Conservation (phyloP, 1,140 invertebrate genomes). For the Bradysia coprophila region DNA sequence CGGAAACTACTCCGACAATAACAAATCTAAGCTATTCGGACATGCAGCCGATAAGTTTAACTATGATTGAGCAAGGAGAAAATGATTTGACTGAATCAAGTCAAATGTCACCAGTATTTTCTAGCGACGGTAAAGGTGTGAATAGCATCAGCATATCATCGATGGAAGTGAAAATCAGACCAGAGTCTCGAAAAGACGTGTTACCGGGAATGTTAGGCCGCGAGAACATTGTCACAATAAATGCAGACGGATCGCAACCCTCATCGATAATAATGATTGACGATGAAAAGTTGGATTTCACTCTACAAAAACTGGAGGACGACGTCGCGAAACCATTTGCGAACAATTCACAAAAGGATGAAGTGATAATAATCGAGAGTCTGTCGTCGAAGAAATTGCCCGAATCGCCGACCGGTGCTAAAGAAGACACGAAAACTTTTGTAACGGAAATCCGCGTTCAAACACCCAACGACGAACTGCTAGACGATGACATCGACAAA, state of each 20-base stretch:
- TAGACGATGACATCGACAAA: too few species aligned
- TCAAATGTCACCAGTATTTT: slow-evolving; percentile 4
- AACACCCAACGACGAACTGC: background rate
- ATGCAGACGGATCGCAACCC: slow-evolving; percentile 16
- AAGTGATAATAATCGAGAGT: background rate
- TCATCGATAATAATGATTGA: slow-evolving; percentile 12
- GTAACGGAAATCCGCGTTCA: background rate
- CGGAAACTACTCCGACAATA: background rate
- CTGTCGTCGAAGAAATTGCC: slow-evolving; percentile 1
- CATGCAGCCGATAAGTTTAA: slow-evolving; percentile 1
- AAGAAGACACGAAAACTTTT: background rate
- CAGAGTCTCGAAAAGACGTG: background rate
- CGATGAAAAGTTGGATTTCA: slow-evolving; percentile 6
- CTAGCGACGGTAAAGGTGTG: slow-evolving; percentile 1
- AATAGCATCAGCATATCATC: slow-evolving; percentile 5
- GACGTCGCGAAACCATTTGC: background rate
- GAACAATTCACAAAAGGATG: background rate
- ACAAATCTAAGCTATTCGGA: background rate
- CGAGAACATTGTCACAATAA: slow-evolving; percentile 23
- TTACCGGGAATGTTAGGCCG: slow-evolving; percentile 3
- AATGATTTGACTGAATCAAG: slow-evolving; percentile 1
- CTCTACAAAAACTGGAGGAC: slow-evolving; percentile 2
- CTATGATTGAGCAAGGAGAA: slow-evolving; percentile 1
- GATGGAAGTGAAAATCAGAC: background rate
- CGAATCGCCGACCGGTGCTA: background rate